These are phyloP conservation scores for Sardina pilchardus DNA, from an alignment of 2,113 vertebrate species.

Conservation along the genomic window DNA sequence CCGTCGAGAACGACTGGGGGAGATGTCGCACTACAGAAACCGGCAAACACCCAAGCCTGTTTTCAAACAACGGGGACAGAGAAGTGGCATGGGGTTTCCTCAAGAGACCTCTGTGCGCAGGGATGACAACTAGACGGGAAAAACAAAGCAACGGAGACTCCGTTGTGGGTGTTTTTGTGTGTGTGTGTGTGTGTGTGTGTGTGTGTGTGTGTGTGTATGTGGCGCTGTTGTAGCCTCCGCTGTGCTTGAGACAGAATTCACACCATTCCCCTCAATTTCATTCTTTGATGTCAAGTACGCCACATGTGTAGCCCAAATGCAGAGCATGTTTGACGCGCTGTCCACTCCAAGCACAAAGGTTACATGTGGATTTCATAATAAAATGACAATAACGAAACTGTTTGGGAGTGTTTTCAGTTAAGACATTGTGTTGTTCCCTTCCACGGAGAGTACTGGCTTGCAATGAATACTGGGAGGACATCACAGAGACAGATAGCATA, in stretches of 20 bases:
- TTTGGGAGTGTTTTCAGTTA: slow-evolving; percentile 1
- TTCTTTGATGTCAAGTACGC: not conserved
- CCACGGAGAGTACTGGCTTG: slow-evolving; percentile 21
- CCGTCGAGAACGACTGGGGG: not conserved
- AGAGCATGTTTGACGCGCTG: not conserved
- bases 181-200: not conserved
- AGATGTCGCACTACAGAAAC: not conserved
- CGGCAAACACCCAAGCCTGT: not conserved
- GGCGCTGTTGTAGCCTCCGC: not conserved
- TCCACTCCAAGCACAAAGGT: not conserved
- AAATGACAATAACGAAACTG: not conserved
- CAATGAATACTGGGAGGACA: slow-evolving; percentile 35
- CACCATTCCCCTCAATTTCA: not conserved
- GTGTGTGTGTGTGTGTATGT: not conserved
- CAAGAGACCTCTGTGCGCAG: not conserved
- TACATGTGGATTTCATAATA: not conserved
- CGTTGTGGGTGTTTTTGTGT: not conserved
- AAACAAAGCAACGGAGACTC: not conserved
- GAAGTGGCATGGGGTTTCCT: not conserved
- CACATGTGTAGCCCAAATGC: not conserved
- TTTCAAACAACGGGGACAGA: not conserved
- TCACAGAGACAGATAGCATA: slow-evolving; percentile 18
- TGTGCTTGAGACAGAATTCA: not conserved
- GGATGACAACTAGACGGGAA: not conserved
- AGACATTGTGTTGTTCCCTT: not conserved